Percentiles rank a stretch among this genome's conserved stretches.
phyloP scores from a whole-genome alignment of 2,888 invertebrate species.

The Noctuana brunneofusca region DNA sequence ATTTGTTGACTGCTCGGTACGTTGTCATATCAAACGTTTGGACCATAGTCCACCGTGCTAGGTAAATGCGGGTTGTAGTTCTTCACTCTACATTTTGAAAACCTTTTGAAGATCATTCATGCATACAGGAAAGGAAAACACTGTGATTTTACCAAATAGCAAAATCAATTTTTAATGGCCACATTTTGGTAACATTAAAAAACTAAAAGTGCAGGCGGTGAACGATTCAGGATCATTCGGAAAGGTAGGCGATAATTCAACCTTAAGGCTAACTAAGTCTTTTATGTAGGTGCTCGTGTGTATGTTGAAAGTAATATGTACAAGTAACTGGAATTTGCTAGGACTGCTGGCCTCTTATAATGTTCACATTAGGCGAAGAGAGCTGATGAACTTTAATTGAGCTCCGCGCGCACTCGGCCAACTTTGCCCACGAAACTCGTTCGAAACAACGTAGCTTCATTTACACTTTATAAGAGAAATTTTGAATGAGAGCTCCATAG shows the following conservation, averaged over 20 bases:
- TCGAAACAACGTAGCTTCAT: constrained; percentile 31
- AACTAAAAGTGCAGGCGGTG: too few relatives aligned
- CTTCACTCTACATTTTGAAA: too few relatives aligned
- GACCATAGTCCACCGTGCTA: too few relatives aligned
- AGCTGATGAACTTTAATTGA: constrained; percentile 34
- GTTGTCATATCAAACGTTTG: too few relatives aligned
- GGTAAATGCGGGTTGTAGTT: too few relatives aligned
- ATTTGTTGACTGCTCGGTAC: too few relatives aligned
- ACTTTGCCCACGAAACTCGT: constrained; percentile 20
- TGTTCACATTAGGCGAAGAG: constrained; percentile 16
- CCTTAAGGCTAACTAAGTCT: background rate
- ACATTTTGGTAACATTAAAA: too few relatives aligned
- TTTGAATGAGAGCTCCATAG: constrained; percentile 30
- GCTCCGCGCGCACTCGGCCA: constrained; percentile 17
- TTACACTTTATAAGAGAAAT: constrained; percentile 33
- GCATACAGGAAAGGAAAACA: too few relatives aligned
- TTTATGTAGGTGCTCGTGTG: too few relatives aligned
- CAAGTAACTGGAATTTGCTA: constrained; percentile 7
- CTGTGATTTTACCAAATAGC: too few relatives aligned
- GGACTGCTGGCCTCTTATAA: constrained; percentile 16
- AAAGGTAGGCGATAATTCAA: background rate
- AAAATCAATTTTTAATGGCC: too few relatives aligned
- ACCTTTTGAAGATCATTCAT: too few relatives aligned
- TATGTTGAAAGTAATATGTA: background rate
- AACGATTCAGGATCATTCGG: background rate